Conservation (phyloP, 2,797 vertebrate species). For the Emydoidea blandingii region DNA sequence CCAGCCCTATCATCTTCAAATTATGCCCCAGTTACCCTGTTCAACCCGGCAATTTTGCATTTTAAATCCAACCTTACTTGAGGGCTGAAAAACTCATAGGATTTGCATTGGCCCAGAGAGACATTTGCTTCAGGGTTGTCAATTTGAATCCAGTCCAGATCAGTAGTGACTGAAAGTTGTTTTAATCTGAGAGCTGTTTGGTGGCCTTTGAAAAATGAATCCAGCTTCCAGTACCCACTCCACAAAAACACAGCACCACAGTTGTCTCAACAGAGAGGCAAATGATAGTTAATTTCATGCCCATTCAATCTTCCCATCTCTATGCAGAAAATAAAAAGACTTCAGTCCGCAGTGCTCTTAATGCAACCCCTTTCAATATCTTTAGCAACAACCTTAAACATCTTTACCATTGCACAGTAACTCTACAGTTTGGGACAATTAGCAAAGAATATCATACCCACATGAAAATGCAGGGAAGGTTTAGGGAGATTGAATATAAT, state of each 20-base stretch:
- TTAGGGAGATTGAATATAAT: background rate
- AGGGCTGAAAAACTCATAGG: background rate
- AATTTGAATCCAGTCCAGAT: background rate
- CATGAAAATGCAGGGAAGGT: background rate
- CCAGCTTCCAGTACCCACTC: background rate
- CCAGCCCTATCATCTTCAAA: background rate
- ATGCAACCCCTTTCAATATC: background rate
- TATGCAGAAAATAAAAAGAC: background rate
- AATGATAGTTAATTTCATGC: background rate
- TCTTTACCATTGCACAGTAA: background rate
- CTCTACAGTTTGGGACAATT: background rate
- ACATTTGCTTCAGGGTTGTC: background rate
- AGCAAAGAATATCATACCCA: background rate
- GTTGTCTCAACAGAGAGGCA: background rate
- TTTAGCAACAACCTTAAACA: background rate
- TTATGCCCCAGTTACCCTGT: background rate
- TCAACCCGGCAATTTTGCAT: background rate
- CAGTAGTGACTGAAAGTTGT: no score
- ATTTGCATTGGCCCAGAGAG: background rate
- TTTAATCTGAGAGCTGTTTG: background rate
- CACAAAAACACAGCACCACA: background rate
- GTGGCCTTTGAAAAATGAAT: background rate
- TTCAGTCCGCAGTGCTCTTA: background rate
- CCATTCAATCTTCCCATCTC: background rate
- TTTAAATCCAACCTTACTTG: background rate